phyloP scores from a whole-genome alignment of 2,113 vertebrate species.

The Semicossyphus pulcher region DNA sequence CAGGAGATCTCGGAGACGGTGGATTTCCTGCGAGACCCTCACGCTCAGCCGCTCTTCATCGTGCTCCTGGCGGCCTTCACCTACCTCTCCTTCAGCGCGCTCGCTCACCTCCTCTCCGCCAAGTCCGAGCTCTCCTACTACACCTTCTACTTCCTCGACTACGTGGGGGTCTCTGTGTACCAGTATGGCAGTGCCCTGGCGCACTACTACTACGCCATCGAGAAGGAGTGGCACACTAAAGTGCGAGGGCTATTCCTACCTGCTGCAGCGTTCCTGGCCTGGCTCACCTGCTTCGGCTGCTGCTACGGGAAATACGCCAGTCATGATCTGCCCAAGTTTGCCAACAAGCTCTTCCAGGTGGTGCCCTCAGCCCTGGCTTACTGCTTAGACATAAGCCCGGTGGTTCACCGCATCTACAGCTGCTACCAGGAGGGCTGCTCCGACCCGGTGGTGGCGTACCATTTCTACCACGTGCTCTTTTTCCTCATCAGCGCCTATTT shows the following conservation, averaged over 20 bases:
- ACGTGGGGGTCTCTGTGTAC: constrained; percentile 93
- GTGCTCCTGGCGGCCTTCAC: constrained; percentile 88
- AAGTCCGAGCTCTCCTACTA: constrained; percentile 97
- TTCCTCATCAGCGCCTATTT: constrained; percentile 93
- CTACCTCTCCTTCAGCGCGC: constrained; percentile 91
- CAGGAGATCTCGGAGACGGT: constrained; percentile 85
- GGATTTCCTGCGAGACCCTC: constrained; percentile 90
- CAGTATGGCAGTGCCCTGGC: constrained; percentile 93
- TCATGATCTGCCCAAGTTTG: constrained; percentile 77
- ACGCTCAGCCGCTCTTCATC: constrained; percentile 91
- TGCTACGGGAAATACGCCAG: constrained; percentile 92
- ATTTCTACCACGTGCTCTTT: constrained; percentile 91
- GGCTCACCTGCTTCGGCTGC: constrained; percentile 93
- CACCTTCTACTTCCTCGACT: constrained; percentile 96
- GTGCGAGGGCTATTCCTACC: constrained; percentile 88
- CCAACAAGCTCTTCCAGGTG: constrained; percentile 91
- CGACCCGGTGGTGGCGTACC: constrained; percentile 88
- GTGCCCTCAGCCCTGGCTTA: constrained; percentile 93
- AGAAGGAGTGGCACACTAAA: constrained; percentile 87
- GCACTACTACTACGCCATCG: constrained; percentile 93
- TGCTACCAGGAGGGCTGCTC: constrained; percentile 72
- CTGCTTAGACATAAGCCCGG: constrained; percentile 93
- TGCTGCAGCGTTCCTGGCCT: constrained; percentile 86
- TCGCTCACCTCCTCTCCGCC: constrained; percentile 94
- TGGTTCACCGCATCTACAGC: constrained; percentile 89